Base-by-base conservation (phyloP, 53 echinoderm and acorn worm species). In the Patiria pectinifera region DNA sequence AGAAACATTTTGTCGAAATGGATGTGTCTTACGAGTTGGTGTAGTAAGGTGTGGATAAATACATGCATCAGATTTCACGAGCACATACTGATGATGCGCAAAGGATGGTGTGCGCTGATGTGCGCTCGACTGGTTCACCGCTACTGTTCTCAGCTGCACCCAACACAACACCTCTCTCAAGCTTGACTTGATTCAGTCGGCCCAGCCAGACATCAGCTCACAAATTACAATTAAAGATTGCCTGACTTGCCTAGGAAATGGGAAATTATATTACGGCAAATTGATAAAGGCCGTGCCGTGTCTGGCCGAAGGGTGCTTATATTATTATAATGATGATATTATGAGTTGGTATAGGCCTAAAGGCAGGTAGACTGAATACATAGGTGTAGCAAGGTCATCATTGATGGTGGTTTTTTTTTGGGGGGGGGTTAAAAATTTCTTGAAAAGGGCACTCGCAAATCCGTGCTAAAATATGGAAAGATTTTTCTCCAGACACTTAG, bases 171-270 rank as follows among this genome's bases (percentile, higher is more conserved):
- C 86, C 48, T 49, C 5, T 7, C 44, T 45, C 22, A 69, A 90
- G 69, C 62, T 69, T 69, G 90, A 79, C 62, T 80, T 80, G 81
- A 80, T 62, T 48, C 90, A 90, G 90, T 70, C 89, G 78, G 47
- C 45, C 44, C 81, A 59, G 82, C 81, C 48, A 80, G 77, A 90
- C 90, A 90, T 90, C 90, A 90, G 66, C 48, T 45, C 80, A 80
- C 90, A 63, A 80, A 90, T 90, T 90, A 90, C 90, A 90, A 90
- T 77, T 90, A 90, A 90, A 81, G 90, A 69, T 69, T 90, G 90
- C 90, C 69, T 81, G 80, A 90, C 90, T 90, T 90, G 90, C 80
- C 90, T 12, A 66, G 90, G 90, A 90, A 90, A 90, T 90, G 90
- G 90, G 80, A 90, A 90, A 90, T 90, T 90, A 90, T 90, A 90